A percentile compares a stretch with the other conserved stretches of the same genome.
Conservation (phyloP, 2,888 invertebrate species). For the Flexamia atlantica region DNA sequence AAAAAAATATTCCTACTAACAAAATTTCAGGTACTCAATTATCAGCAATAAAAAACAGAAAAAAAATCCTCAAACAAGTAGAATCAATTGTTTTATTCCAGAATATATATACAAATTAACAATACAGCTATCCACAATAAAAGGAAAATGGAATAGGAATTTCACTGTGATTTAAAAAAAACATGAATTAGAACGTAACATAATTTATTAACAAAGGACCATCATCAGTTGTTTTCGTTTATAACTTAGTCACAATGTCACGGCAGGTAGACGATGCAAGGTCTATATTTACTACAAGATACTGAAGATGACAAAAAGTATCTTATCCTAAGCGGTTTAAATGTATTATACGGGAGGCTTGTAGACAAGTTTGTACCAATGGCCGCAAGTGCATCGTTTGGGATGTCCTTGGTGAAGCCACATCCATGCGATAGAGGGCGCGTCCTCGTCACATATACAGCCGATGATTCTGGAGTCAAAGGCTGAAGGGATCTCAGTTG, state of each 20-base stretch:
- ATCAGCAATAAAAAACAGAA: no score
- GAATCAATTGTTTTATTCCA: slow-evolving; percentile 16
- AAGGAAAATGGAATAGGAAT: slow-evolving; percentile 18
- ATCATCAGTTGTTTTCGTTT: slow-evolving; percentile 1
- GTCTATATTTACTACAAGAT: slow-evolving; percentile 47
- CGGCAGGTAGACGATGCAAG: slow-evolving; percentile 16
- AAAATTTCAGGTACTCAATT: no score
- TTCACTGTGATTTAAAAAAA: slow-evolving; percentile 41
- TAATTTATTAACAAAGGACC: slow-evolving; percentile 46
- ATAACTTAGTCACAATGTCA: slow-evolving; percentile 30
- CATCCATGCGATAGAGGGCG: slow-evolving; percentile 94
- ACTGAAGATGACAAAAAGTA: slow-evolving; percentile 9
- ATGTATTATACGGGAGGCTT: slow-evolving; percentile 68
- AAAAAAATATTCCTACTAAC: no score
- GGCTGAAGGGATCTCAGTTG: slow-evolving; percentile 94
- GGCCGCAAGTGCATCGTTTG: slow-evolving; percentile 96
- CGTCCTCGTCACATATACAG: slow-evolving; percentile 97
- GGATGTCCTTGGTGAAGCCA: slow-evolving; percentile 94
- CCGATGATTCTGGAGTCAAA: slow-evolving; percentile 94
- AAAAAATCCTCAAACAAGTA: not conserved
- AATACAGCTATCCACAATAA: slow-evolving; percentile 39
- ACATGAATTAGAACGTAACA: slow-evolving; percentile 22
- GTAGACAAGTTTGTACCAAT: slow-evolving; percentile 92
- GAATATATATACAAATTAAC: slow-evolving; percentile 53
- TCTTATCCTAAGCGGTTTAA: slow-evolving; percentile 7